Percentiles rank a stretch among this genome's conserved stretches.
These are phyloP conservation scores for Charanyca ferruginea DNA, from an alignment of 2,888 invertebrate species.

Conservation along the genomic window DNA sequence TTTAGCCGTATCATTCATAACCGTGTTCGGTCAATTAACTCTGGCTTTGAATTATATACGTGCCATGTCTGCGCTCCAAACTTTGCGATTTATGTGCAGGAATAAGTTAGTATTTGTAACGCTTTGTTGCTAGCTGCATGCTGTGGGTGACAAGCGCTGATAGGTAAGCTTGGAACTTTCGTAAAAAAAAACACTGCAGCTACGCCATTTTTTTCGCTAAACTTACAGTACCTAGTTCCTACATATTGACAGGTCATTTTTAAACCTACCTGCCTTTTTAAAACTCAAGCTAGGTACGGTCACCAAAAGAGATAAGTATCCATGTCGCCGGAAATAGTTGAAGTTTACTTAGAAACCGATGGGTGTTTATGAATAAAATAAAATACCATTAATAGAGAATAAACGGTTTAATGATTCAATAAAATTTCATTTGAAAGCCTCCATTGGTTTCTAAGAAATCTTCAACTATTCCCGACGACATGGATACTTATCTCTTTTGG, in stretches of 20 bases:
- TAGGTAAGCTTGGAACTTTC: neutral
- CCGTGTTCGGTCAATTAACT: conserved; percentile 83
- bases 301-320: too few relatives aligned
- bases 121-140: conserved; percentile 18
- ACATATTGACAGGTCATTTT: neutral
- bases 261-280: neutral
- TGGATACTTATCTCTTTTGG: too few relatives aligned
- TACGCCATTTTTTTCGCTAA: too few relatives aligned
- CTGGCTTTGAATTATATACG: conserved; percentile 76
- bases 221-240: neutral
- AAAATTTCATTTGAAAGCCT: too few relatives aligned
- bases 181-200: neutral
- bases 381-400: too few relatives aligned
- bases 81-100: conserved; percentile 41
- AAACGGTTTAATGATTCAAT: too few relatives aligned
- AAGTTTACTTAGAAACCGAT: too few relatives aligned
- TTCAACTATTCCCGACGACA: too few relatives aligned
- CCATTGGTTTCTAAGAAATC: too few relatives aligned
- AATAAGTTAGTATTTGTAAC: conserved; percentile 28
- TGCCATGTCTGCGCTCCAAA: conserved; percentile 41
- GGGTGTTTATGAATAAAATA: too few relatives aligned
- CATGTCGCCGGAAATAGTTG: too few relatives aligned
- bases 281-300: too few relatives aligned
- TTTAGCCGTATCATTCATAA: conserved; percentile 82
- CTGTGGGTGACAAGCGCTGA: conserved; percentile 13